Base-by-base conservation (phyloP, 2,888 invertebrate genomes). In the Amorpha juglandis region DNA sequence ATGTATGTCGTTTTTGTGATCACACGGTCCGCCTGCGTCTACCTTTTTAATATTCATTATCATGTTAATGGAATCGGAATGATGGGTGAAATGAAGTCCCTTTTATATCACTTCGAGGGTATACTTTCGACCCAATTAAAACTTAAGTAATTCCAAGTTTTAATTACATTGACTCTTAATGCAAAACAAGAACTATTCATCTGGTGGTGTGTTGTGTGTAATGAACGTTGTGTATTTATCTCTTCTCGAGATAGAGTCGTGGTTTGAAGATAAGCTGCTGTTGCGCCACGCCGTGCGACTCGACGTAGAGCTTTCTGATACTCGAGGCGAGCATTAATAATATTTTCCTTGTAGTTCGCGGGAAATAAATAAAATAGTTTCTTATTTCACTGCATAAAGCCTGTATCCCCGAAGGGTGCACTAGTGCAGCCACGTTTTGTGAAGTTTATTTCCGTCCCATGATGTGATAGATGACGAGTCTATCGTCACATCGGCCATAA, bases 91-190 rank as follows among this genome's bases (percentile, higher is more conserved):
- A 63, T 62, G 21, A 63, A 55, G 42, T 55, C 64, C 64, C 62
- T 64, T 63, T 51, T 64, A 63, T 64, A 62, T 51, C 64, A 64
- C 64, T 64, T 50, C 42, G 64, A 62, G 50, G 62, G 67, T 45
- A 64, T 67, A 67, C 47, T 69, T 67, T 71, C 71, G 69, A 75
- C 74, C 77, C 81, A 81, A 82, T 82, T 82, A 81, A 82, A 82
- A 82, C 82, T 82, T 80, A 69, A 69, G 76, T 80, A 79, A 82
- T 82, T 71, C 75, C 71, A 82, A 82, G 76, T 82, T 82, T 82
- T 81, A 82, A 82, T 82, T 78, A 81, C 79, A 78, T 76, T 70
- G 74, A 79, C 78, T 80, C 78, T 72, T 80, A 78, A 79, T 77
- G 70, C 71, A 67, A 78, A 80, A 79, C 74, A 71, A 67, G 68